phyloP scores from a whole-genome alignment of 2,888 invertebrate genomes.

The Sphinx pinastri region DNA sequence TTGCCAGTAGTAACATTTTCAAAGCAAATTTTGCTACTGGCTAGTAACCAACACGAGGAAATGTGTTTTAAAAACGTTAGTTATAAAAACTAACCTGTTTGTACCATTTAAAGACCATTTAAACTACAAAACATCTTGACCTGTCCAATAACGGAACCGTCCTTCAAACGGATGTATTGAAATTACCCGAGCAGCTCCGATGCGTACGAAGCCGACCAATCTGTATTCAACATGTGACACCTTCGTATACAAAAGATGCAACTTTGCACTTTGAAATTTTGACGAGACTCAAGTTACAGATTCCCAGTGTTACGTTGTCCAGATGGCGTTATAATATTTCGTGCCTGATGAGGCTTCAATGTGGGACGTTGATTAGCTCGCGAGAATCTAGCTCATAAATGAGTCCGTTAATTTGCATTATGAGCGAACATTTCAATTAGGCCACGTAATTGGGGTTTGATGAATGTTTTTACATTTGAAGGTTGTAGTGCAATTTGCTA shows the following conservation, averaged over 20 bases:
- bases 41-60: too few relatives aligned
- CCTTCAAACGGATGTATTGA: conserved; percentile 8
- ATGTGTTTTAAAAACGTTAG: background rate
- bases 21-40: too few relatives aligned
- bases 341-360: conserved; percentile 34
- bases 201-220: conserved; percentile 17
- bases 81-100: background rate
- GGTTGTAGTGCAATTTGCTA: background rate
- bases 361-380: conserved; percentile 27
- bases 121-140: background rate
- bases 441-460: conserved; percentile 4
- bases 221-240: background rate
- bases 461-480: background rate
- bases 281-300: conserved; percentile 10
- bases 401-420: conserved; percentile 8
- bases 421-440: conserved; percentile 2
- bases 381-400: conserved; percentile 13
- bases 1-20: too few relatives aligned
- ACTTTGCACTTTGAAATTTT: background rate
- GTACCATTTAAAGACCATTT: background rate
- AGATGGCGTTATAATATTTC: conserved; percentile 34
- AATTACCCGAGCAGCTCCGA: conserved; percentile 13
- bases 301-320: conserved; percentile 19
- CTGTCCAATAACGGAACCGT: conserved; percentile 6
- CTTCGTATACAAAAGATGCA: background rate